Evolutionary conservation across 2,113 vertebrate species (phyloP).

Genomic region (Dissostichus mawsoni): DNA sequence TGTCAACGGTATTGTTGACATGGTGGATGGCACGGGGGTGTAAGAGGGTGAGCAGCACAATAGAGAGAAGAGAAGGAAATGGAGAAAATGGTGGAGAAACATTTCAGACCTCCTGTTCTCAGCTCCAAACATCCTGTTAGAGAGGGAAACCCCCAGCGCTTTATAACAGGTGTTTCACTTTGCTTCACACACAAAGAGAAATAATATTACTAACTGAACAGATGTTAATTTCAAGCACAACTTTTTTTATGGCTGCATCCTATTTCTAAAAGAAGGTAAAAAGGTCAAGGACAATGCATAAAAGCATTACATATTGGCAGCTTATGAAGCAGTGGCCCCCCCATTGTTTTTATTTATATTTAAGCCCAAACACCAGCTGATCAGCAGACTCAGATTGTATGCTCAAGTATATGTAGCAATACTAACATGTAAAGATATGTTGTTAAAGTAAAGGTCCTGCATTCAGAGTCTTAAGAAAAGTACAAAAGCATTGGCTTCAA

Average conservation of each 20-base stretch:
- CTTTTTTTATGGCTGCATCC: neutral
- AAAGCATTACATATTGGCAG: too few species aligned
- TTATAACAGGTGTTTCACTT: constrained; percentile 34
- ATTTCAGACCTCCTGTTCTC: constrained; percentile 50
- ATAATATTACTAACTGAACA: constrained; percentile 11
- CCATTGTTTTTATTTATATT: too few species aligned
- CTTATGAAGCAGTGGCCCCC: too few species aligned
- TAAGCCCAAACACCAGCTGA: too few species aligned
- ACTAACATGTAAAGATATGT: too few species aligned
- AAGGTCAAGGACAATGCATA: neutral
- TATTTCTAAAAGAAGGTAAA: neutral
- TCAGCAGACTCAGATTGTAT: too few species aligned
- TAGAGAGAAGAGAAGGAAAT: constrained; percentile 17
- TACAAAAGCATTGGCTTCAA: too few species aligned
- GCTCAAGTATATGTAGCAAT: too few species aligned
- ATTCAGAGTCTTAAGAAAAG: too few species aligned
- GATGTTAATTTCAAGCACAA: neutral
- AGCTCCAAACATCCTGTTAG: constrained; percentile 52
- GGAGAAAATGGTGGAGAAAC: constrained; percentile 29
- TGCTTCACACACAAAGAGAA: constrained; percentile 15
- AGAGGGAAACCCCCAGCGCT: constrained; percentile 8
- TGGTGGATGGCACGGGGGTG: neutral
- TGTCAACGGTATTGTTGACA: constrained; percentile 30
- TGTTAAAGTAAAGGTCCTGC: too few species aligned
- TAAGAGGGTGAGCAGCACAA: neutral